Conservation (phyloP, 1,140 invertebrate species). For the Harpegnathos saltator region DNA sequence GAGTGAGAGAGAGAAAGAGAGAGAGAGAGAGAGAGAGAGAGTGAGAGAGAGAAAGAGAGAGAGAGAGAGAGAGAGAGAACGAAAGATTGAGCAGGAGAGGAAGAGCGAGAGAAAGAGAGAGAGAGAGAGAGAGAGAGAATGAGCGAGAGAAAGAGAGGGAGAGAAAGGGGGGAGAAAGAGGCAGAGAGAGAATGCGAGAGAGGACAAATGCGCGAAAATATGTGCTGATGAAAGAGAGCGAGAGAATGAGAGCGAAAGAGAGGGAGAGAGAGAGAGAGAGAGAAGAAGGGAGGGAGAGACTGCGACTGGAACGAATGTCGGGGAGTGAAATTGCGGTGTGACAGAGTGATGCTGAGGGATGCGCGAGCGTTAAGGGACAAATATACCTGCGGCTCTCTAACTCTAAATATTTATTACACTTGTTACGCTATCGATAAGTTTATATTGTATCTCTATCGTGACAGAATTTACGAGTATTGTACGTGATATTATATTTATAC, state of each 20-base stretch:
- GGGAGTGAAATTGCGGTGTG: neutral
- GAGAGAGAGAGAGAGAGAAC: too few relatives aligned
- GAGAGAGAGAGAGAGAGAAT: neutral
- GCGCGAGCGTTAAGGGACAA: conserved; percentile 65
- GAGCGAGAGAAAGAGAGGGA: conserved; percentile 33
- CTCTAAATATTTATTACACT: conserved; percentile 83
- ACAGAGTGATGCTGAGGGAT: conserved; percentile 7
- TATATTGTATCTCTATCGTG: conserved; percentile 82
- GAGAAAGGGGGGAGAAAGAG: conserved; percentile 61
- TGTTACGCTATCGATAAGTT: conserved; percentile 85
- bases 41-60: neutral
- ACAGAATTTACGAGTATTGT: conserved; percentile 81
- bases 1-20: conserved; percentile 37
- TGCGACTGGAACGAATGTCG: conserved; percentile 35
- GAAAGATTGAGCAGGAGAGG: too few relatives aligned
- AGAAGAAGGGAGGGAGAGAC: conserved; percentile 57
- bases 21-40: neutral
- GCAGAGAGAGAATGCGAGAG: conserved; percentile 26
- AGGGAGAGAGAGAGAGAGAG: conserved; percentile 15
- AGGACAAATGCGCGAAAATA: neutral
- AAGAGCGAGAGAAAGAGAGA: neutral
- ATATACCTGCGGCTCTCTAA: conserved; percentile 81
- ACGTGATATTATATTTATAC: conserved; percentile 84
- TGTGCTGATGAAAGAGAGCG: too few relatives aligned
- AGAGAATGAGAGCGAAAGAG: neutral